Evolutionary conservation across 2,797 vertebrate species (phyloP).

Genomic region (Phyllotis vaccarum): DNA sequence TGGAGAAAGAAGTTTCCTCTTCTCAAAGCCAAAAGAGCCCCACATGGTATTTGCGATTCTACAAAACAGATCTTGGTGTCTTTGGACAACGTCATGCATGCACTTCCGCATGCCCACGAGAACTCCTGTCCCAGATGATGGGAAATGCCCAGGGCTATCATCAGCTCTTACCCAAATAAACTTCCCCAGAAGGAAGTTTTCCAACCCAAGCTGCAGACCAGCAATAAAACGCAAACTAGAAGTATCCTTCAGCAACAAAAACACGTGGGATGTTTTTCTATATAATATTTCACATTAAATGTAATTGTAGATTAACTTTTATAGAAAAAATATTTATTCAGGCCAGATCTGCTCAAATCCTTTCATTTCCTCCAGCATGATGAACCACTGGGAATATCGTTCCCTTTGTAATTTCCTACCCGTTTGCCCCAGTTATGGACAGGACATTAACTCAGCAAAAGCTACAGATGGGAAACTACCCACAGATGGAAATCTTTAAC

Average conservation of each 20-base stretch:
- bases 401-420: conserved; percentile 79
- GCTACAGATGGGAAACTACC: not conserved
- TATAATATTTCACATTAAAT: conserved; percentile 82
- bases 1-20: not conserved
- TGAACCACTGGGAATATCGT: conserved; percentile 66
- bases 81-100: not conserved
- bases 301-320: conserved; percentile 83
- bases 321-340: conserved; percentile 82
- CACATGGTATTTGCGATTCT: not conserved
- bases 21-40: not conserved
- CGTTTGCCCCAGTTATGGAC: conserved; percentile 62
- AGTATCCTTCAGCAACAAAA: conserved; percentile 76
- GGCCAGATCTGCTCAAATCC: conserved; percentile 79
- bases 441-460: conserved; percentile 58
- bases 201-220: not conserved
- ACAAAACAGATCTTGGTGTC: not conserved
- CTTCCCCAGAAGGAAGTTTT: conserved; percentile 48
- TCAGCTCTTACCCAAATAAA: conserved; percentile 26
- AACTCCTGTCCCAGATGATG: not conserved
- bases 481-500: conserved; percentile 18
- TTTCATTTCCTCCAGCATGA: conserved; percentile 82
- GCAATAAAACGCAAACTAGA: conserved; percentile 73
- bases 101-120: not conserved
- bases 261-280: conserved; percentile 78
- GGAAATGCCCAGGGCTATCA: conserved; percentile 25